Evolutionary conservation across 2,113 vertebrate species (phyloP), one percentile per base, ranked within the genome.

Genomic region (Cheirogaleus medius): DNA sequence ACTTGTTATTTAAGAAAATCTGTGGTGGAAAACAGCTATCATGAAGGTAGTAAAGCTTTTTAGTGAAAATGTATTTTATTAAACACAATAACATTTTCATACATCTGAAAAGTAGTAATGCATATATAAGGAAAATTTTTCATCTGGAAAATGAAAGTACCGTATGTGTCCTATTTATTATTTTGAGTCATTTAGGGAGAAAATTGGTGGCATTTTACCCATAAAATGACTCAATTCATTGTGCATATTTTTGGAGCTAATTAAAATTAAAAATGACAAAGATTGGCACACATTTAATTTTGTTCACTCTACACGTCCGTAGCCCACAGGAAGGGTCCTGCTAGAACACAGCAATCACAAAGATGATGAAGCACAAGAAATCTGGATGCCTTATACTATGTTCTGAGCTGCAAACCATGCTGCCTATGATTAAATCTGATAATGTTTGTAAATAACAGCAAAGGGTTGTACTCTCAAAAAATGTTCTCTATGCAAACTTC

Each of bases 241-340:
- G 37, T 73, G 27, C 7, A 32, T 81, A 60, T 54, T 92, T 97
- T 90, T 47, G 11, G 47, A 44, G 39, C 37, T 56, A 90, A 87
- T 77, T 83, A 71, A 94, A 73, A 71, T 37, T 47, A 78, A 73
- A 94, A 83, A 78, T 87, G 34, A 84, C 37, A 80, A 82, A 90
- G 49, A 69, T 71, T 66, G 21, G 3, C 8, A 29, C n/a, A 83
- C 18, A 47, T 68, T 92, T 81, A 66, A 29, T 76, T 39, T 92
- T 66, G 8, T 73, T 86, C 15, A 39, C 18, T 81, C 17, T 54
- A 21, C n/a, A 44, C 76, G 29, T 34, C 52, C 34, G 10, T 82
- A 82, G 34, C 54, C 49, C 60, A 77, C 12, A 77, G 8, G 44
- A 91, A 77, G 34, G 32, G 20, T 69, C 37, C 52, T 87, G 3